phyloP scores from a whole-genome alignment of 2,888 invertebrate species.

The Nomada hirtipes region DNA sequence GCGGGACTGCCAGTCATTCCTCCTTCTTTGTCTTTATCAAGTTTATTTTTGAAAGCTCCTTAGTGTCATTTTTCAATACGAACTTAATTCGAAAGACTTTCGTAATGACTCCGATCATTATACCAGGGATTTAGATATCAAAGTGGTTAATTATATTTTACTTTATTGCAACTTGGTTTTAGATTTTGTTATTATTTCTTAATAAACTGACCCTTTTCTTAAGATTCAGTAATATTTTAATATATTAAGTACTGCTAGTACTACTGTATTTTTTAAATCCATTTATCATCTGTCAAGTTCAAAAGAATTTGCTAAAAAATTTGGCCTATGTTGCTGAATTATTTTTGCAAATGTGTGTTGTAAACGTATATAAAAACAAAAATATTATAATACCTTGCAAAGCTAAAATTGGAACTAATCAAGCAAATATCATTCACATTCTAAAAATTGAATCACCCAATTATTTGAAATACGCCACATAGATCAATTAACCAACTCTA shows the following conservation, averaged over 20 bases:
- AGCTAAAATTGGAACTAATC: neutral
- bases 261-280: too few relatives aligned
- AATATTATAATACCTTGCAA: neutral
- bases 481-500: neutral
- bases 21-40: conserved; percentile 33
- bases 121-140: neutral
- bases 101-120: conserved; percentile 71
- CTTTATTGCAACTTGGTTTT: neutral
- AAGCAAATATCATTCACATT: neutral
- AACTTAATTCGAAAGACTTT: conserved; percentile 83
- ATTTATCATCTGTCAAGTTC: too few relatives aligned
- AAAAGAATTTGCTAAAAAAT: too few relatives aligned
- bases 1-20: conserved; percentile 66
- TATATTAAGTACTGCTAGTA: too few relatives aligned
- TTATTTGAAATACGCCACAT: neutral
- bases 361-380: neutral
- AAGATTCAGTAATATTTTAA: too few relatives aligned
- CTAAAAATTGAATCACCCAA: conserved; percentile 11
- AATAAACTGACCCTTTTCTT: too few relatives aligned
- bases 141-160: neutral
- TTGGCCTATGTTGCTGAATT: too few relatives aligned
- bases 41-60: conserved; percentile 43
- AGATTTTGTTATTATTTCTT: neutral
- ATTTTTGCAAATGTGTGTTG: too few relatives aligned
- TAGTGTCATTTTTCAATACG: conserved; percentile 74